Evolutionary conservation across 2,113 vertebrate species (phyloP).

Genomic region (Ceyx cyanopectus): DNA sequence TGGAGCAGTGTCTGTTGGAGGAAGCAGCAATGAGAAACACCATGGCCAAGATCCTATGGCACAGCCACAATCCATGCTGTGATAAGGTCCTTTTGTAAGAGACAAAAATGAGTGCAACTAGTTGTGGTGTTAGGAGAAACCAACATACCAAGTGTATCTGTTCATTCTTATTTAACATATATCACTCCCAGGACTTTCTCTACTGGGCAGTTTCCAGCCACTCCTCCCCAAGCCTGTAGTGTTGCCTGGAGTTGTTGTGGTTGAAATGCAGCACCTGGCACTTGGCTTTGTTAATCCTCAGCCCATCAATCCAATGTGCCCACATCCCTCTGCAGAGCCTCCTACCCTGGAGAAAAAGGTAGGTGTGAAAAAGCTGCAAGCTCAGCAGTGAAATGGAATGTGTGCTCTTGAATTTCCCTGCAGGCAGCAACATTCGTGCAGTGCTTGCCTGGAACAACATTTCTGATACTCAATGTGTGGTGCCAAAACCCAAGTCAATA

Average conservation of each 20-base stretch:
- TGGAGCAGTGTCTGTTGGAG: background rate
- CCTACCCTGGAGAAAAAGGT: background rate
- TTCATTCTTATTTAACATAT: background rate
- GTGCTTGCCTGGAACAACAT: background rate
- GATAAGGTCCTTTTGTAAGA: background rate
- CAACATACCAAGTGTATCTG: background rate
- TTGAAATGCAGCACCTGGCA: no score
- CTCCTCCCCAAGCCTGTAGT: no score
- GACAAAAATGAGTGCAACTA: background rate
- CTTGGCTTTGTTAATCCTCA: no score
- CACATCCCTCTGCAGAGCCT: no score
- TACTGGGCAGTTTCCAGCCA: no score
- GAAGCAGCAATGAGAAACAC: background rate
- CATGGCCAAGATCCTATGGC: background rate
- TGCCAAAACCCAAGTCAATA: background rate
- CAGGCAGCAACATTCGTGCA: background rate
- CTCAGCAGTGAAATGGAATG: background rate
- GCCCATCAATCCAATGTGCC: no score
- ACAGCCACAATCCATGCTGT: background rate
- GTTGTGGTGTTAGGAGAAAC: background rate
- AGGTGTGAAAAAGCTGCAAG: background rate
- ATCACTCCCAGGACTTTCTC: no score
- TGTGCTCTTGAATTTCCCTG: background rate
- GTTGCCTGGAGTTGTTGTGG: no score
- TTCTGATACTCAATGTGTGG: background rate